phyloP scores from a whole-genome alignment of 2,888 invertebrate species.

The Aphelenchoides bicaudatus region DNA sequence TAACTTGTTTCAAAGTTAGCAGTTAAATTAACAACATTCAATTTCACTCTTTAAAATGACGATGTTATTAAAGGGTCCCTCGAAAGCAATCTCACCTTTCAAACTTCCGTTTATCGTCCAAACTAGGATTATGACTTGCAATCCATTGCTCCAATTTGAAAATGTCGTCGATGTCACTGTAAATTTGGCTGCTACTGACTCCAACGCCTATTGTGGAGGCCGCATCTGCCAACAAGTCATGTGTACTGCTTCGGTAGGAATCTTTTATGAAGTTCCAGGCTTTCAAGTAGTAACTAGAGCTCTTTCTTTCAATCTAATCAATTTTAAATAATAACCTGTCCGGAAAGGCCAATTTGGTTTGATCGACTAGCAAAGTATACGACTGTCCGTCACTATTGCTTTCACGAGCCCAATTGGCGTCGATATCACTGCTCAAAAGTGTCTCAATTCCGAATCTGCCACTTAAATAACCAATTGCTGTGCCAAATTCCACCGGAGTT shows the following conservation, averaged over 20 bases:
- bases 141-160: slow-evolving; percentile 44
- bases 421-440: slow-evolving; percentile 24
- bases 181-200: slow-evolving; percentile 31
- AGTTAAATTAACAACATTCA: too few species aligned
- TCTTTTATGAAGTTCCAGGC: slow-evolving; percentile 30
- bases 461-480: slow-evolving; percentile 19
- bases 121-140: too few species aligned
- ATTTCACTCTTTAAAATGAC: too few species aligned
- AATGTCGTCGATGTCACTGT: slow-evolving; percentile 35
- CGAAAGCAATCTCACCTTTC: too few species aligned
- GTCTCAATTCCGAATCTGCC: slow-evolving; percentile 22
- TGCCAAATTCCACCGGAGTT: not conserved
- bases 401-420: slow-evolving; percentile 54
- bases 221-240: slow-evolving; percentile 27
- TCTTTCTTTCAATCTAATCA: not conserved
- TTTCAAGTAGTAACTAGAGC: slow-evolving; percentile 36
- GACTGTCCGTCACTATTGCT: slow-evolving; percentile 23
- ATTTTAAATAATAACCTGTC: slow-evolving; percentile 27
- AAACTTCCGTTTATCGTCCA: too few species aligned
- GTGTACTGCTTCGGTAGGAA: slow-evolving; percentile 21
- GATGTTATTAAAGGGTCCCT: too few species aligned
- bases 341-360: slow-evolving; percentile 33
- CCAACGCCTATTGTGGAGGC: slow-evolving; percentile 29
- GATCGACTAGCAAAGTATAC: slow-evolving; percentile 47
- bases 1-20: too few species aligned